These are phyloP conservation scores for Drosophila trichaetosa DNA, from an alignment of 2,888 invertebrate genomes.

Conservation along the genomic window DNA sequence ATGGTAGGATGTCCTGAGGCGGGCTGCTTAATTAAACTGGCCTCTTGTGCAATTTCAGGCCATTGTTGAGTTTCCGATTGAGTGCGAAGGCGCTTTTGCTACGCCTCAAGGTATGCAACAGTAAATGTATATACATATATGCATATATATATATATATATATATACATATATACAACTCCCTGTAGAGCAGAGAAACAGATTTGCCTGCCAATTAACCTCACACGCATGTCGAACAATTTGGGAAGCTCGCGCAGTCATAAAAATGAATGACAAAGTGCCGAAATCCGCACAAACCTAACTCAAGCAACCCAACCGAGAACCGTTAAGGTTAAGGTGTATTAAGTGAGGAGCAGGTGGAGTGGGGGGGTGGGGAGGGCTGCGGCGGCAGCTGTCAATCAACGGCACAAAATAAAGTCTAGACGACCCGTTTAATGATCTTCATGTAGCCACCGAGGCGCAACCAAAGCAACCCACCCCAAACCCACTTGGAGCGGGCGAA, in stretches of 20 bases:
- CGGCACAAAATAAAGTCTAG: conserved; percentile 62
- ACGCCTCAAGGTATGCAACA: conserved; percentile 53
- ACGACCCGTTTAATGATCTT: conserved; percentile 68
- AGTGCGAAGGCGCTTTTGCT: neutral
- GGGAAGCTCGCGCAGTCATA: conserved; percentile 38
- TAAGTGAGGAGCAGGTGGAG: neutral
- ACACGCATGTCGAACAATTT: conserved; percentile 52
- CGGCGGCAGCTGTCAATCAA: conserved; percentile 61
- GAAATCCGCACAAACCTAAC: conserved; percentile 28
- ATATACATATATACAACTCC: neutral
- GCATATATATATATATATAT: too few relatives aligned
- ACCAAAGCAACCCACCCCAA: neutral
- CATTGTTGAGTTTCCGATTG: conserved; percentile 2
- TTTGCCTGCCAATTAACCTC: conserved; percentile 62
- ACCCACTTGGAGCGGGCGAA: conserved; percentile 9
- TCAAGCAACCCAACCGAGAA: neutral
- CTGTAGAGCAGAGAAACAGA: conserved; percentile 27
- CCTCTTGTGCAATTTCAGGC: conserved; percentile 25
- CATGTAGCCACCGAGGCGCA: conserved; percentile 22
- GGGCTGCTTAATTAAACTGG: conserved; percentile 22
- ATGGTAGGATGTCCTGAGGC: neutral
- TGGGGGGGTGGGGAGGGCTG: neutral
- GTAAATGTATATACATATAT: neutral
- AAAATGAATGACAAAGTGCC: conserved; percentile 55
- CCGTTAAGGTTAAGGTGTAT: neutral